Evolutionary conservation across 2,888 invertebrate species (phyloP), one percentile per base, ranked within the genome.

Genomic region (Gibbula magus): DNA sequence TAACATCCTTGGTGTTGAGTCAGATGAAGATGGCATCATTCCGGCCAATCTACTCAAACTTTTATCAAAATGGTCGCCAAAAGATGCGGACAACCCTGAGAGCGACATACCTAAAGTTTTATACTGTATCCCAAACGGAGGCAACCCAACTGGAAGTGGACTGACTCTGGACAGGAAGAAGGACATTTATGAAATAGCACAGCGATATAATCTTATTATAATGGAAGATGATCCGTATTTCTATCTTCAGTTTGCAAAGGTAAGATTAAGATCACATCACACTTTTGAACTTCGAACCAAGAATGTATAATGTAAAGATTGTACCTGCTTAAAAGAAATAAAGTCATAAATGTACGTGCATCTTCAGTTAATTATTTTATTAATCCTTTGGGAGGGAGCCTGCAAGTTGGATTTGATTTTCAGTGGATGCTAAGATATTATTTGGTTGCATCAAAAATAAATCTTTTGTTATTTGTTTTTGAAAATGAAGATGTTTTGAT

Each of bases 181-280:
- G 82, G 94, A 95, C 92, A 95, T 97, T 66, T 96, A 97, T 90
- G 94, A 95, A 83, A 94, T 96, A 83, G 96, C 96, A 70, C 96
- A 96, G 92, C 94, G 95, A 91, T 96, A 96, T 91, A 95, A 96
- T 92, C 94, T 97, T 52, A 89, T 97, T 10, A 96, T 97, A 77
- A 88, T 97, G 8, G 97, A 97, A 91, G 97, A 97, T 88, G 96
- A 96, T 92, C 96, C 97, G 0, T 97, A 96, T 89, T 96, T 95
- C 93, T 96, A 96, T 90, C 93, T 97, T 89, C 95, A 96, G 91
- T 97, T 96, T 91, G 82, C 81, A 32, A 85, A 89, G 87, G 90
- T 89, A 83, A 61, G 81, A n/a, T n/a, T 73, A 45, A 45, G 10
- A 45, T 10, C n/a, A n/a, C n/a, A n/a, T n/a, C n/a, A n/a, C n/a